phyloP scores from a whole-genome alignment of 2,113 vertebrate genomes.

The Trogon melanurus region DNA sequence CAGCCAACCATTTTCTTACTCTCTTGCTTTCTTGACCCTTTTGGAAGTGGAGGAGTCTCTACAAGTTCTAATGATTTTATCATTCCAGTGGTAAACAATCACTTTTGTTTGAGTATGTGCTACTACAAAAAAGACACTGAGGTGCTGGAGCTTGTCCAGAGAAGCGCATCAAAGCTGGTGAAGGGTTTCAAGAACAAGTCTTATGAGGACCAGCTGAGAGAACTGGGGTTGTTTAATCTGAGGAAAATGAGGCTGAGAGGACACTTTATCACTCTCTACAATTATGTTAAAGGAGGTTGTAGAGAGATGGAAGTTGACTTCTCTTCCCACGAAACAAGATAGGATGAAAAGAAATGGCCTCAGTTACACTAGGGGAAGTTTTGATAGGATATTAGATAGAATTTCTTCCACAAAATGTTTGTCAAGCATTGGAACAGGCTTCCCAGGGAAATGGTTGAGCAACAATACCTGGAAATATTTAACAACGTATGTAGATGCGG shows the following conservation, averaged over 20 bases:
- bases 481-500: background rate
- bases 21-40: background rate
- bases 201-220: background rate
- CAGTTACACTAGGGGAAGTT: background rate
- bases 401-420: too few relatives aligned
- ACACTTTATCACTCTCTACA: rapidly evolving
- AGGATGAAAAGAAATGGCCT: background rate
- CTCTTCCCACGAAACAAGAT: background rate
- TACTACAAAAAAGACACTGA: background rate
- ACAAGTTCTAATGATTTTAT: background rate
- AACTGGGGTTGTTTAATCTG: rapidly evolving
- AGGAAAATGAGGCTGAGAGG: background rate
- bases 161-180: background rate
- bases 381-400: too few relatives aligned
- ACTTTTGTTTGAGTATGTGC: background rate
- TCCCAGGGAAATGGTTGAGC: background rate
- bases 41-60: background rate
- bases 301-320: rapidly evolving
- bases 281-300: background rate
- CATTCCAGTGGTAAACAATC: background rate
- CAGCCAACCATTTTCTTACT: background rate
- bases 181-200: background rate
- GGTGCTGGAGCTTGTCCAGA: rapidly evolving
- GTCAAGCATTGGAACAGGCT: too few relatives aligned
- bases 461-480: background rate